These are phyloP conservation scores for Triops cancriformis DNA, from an alignment of 1,140 invertebrate genomes.

Conservation along the genomic window DNA sequence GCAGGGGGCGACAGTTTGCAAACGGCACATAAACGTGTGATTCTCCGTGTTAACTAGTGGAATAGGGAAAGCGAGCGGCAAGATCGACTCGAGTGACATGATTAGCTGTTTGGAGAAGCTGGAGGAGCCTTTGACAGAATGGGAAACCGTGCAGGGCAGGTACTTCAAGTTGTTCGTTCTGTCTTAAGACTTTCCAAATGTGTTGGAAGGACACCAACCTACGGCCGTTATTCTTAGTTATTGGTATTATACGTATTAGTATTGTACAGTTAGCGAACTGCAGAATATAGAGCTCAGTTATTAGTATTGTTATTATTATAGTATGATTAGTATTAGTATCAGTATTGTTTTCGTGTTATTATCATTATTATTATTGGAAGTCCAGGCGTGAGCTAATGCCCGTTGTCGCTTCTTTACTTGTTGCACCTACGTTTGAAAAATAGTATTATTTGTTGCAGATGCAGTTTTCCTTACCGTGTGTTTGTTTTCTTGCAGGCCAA, in stretches of 20 bases:
- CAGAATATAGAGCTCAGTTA: too few relatives aligned
- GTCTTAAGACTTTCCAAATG: background rate
- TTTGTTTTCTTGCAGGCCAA: slow-evolving; percentile 24
- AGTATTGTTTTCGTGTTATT: too few relatives aligned
- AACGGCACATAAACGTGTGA: background rate
- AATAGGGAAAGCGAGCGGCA: background rate
- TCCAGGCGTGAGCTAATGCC: too few relatives aligned
- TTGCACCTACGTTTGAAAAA: too few relatives aligned
- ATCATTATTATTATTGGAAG: too few relatives aligned
- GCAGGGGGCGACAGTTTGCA: background rate
- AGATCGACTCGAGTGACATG: background rate
- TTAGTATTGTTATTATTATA: background rate
- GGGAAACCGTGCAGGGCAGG: background rate
- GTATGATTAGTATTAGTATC: background rate
- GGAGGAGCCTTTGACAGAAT: background rate
- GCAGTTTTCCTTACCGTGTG: too few relatives aligned
- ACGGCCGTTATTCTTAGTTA: too few relatives aligned
- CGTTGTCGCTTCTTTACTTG: too few relatives aligned
- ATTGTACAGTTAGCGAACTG: too few relatives aligned
- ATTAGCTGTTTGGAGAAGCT: background rate
- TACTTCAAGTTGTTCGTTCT: background rate
- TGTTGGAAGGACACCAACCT: too few relatives aligned
- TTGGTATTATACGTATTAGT: too few relatives aligned
- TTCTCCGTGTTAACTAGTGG: background rate
- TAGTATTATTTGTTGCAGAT: too few relatives aligned